Evolutionary conservation across 2,888 invertebrate species (phyloP), one percentile per base, ranked within the genome.

Genomic region (Lycaena phlaeas): DNA sequence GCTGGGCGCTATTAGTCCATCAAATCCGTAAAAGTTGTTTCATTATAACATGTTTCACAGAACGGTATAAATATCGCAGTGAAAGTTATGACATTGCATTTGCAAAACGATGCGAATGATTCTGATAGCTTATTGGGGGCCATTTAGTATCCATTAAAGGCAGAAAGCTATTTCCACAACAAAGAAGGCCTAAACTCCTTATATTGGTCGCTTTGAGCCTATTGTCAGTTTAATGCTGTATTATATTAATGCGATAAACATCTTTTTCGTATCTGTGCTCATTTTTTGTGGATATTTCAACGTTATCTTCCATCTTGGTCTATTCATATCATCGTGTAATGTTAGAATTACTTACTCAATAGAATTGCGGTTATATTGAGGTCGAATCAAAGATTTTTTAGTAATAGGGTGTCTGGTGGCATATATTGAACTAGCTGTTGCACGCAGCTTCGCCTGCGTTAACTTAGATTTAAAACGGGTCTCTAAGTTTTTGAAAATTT

Each of bases 181-280:
- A 84, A 82, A 78, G 81, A 75, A 66, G 56, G 60, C 65, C 68
- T 66, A 71, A 79, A 78, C 77, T 71, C 67, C 77, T 76, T 77
- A 81, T 76, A 79, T 81, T 82, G 81, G 76, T 78, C 74, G n/a
- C n/a, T n/a, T 74, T 69, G 74, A 81, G 72, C 78, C 78, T 70
- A 82, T 84, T 84, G 82, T 84, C 68, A 76, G 77, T 79, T 75
- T 81, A 84, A 82, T 81, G 73, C 78, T 61, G 70, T 78, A 81
- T 81, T 79, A 82, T 79, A 82, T 81, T 82, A 82, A 84, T 81
- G 76, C 82, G 84, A 84, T 84, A 84, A 78, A 82, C 73, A 84
- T 84, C 82, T 75, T 62, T 51, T 48, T 69, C n/a, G 68, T 70
- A 61, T 70, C 68, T 64, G 57, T 53, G 65, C 64, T 73, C 67